Evolutionary conservation across 2,113 vertebrate species (phyloP), one percentile per base, ranked within the genome.

Genomic region (Parus major): DNA sequence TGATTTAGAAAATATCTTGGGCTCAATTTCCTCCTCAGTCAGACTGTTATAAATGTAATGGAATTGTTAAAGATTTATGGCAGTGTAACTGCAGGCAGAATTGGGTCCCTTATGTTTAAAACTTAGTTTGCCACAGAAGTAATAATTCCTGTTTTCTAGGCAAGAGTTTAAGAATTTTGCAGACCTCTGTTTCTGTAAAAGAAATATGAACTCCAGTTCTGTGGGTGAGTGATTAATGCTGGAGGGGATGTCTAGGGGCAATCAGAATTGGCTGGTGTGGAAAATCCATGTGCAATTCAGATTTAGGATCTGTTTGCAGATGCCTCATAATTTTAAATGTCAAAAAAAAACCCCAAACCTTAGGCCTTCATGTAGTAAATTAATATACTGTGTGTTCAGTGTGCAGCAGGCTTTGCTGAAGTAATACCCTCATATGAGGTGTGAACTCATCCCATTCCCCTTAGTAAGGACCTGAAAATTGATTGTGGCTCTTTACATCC

Each of bases 91-190:
- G 80, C 86, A 94, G 88, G 92, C 88, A 95, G 88, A 96, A 94
- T 95, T 96, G 73, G 79, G 88, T 96, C 82, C 86, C 92, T 96
- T 82, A 96, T 90, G 76, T 95, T 97, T 97, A 96, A 95, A 94
- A 90, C 84, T 93, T 82, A 94, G 79, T 92, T 95, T 96, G 95
- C 95, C 94, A 94, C 63, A 35, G 82, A 77, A 94, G 42, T 65
- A 71, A 93, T 95, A 82, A 91, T 96, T 96, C 95, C 90, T 96
- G 11, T 88, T 92, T 87, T 91, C 92, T 96, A 96, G 93, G 86
- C 84, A 92, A 95, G 94, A 90, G 88, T 93, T 96, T 93, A 96
- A 94, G 95, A 95, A 95, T 87, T 72, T 79, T 92, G 65, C 89
- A 91, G 89, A 93, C 91, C 88, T 86, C 79, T 88, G 85, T 96